These are phyloP conservation scores for Macrotis lagotis DNA, from an alignment of 2,113 vertebrate genomes.

Conservation along the genomic window DNA sequence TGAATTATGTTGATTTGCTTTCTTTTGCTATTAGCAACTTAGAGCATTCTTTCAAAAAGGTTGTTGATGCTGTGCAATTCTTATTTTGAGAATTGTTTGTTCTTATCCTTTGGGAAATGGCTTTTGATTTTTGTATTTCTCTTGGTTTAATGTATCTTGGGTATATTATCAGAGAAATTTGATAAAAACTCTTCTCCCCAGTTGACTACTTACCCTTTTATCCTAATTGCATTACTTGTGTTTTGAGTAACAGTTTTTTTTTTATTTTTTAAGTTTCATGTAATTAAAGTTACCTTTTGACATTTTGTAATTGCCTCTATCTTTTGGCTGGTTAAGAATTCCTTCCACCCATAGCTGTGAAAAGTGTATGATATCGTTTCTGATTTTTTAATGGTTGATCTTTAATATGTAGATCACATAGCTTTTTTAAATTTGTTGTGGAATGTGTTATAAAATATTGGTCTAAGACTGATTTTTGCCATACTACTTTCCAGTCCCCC, in stretches of 20 bases:
- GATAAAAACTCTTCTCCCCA: neutral
- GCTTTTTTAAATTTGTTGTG: neutral
- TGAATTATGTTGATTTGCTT: neutral
- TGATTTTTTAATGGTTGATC: neutral
- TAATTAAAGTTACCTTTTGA: neutral
- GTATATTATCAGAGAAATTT: neutral
- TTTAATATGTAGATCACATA: neutral
- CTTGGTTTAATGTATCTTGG: neutral
- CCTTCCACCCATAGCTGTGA: neutral
- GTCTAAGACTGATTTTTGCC: neutral
- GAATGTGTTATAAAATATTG: neutral
- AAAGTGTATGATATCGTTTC: neutral
- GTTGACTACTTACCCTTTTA: neutral
- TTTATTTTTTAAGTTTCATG: neutral
- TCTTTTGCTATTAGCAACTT: neutral
- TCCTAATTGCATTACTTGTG: neutral
- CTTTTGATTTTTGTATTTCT: neutral
- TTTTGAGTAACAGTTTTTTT: neutral
- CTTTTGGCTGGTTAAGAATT: neutral
- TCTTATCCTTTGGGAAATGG: neutral
- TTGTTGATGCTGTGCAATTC: neutral
- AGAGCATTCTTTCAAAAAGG: neutral
- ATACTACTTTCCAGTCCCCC: neutral
- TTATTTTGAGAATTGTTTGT: neutral
- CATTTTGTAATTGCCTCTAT: neutral